phyloP scores from a whole-genome alignment of 2,797 vertebrate species.

The Chloroceryle inda region DNA sequence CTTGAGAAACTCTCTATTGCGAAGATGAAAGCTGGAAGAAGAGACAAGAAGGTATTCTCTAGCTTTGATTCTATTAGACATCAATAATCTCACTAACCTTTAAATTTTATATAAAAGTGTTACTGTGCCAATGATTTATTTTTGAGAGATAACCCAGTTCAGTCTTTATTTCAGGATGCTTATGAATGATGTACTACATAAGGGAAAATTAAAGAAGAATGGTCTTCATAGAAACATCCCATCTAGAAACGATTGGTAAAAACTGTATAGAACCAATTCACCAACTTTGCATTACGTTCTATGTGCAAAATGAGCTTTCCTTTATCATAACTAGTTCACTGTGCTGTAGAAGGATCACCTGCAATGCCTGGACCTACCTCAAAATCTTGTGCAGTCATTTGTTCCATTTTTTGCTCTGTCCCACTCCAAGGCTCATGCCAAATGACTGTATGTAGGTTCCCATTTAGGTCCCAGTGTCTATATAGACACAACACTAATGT shows the following conservation, averaged over 20 bases:
- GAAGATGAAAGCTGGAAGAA: neutral
- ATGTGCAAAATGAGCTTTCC: neutral
- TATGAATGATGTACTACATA: neutral
- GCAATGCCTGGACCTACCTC: neutral
- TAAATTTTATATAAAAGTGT: neutral
- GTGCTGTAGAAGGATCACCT: neutral
- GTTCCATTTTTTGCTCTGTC: neutral
- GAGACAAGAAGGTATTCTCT: neutral
- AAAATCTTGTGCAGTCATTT: neutral
- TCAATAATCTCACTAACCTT: neutral
- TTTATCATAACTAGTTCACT: neutral
- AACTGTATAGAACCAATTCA: neutral
- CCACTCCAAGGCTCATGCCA: neutral
- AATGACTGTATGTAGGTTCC: fast-evolving
- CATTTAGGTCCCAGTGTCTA: neutral
- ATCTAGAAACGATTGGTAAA: neutral
- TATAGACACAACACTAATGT: neutral
- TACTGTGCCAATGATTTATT: neutral
- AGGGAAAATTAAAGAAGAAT: neutral
- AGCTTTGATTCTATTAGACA: neutral
- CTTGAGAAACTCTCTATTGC: neutral
- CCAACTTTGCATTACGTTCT: neutral
- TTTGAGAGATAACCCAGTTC: neutral
- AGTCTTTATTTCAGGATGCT: neutral
- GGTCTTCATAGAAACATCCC: neutral